Evolutionary conservation across 2,113 vertebrate species (phyloP).

Genomic region (Malurus elegans): DNA sequence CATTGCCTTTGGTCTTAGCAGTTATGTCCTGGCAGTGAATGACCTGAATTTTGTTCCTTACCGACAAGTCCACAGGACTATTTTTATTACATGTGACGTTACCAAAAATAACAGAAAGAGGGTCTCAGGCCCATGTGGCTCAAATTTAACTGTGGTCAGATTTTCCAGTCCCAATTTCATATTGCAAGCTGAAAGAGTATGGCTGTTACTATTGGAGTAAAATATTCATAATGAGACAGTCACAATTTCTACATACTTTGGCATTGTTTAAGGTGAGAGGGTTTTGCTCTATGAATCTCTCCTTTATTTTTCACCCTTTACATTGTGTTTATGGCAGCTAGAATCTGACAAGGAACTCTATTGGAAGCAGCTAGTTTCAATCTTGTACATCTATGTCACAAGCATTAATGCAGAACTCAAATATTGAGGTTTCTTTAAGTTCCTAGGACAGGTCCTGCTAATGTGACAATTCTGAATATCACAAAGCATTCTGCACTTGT

Average conservation of each 20-base stretch:
- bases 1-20: background rate
- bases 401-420: background rate
- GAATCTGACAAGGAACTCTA: background rate
- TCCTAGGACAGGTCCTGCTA: constrained; percentile 72
- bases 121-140: background rate
- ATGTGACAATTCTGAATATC: constrained; percentile 67
- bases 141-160: background rate
- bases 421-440: constrained; percentile 42
- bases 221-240: background rate
- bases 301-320: background rate
- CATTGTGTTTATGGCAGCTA: background rate
- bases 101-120: background rate
- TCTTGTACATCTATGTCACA: background rate
- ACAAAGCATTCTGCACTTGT: constrained; percentile 71
- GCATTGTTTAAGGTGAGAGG: background rate
- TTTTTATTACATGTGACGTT: background rate
- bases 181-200: background rate
- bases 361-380: background rate
- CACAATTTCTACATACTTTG: background rate
- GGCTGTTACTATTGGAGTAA: background rate
- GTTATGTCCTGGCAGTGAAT: background rate
- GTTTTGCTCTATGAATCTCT: background rate
- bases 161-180: background rate
- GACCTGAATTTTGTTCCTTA: background rate
- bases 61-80: background rate